phyloP scores from a whole-genome alignment of 1,140 invertebrate genomes.

The Sarcophaga peregrina region DNA sequence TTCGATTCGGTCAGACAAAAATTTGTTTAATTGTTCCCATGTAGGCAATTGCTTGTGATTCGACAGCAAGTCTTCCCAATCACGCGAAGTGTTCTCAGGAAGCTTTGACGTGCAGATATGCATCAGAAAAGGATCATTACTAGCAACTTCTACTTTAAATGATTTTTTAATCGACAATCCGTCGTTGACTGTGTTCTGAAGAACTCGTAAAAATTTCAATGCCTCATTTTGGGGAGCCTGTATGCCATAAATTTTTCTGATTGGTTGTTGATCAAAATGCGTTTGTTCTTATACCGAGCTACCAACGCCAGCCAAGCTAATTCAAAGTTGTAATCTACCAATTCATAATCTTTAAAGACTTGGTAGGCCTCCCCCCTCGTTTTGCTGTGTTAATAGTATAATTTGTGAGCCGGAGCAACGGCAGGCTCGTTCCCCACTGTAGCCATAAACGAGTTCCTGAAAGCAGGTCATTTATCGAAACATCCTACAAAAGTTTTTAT shows the following conservation, averaged over 20 bases:
- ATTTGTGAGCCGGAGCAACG: background rate
- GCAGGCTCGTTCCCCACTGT: no score
- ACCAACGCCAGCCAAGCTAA: background rate
- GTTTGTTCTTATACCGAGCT: background rate
- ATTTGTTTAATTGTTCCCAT: background rate
- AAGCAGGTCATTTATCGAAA: background rate
- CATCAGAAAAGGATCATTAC: background rate
- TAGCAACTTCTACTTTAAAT: background rate
- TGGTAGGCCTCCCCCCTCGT: background rate
- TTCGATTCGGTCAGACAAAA: background rate
- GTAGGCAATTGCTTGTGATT: background rate
- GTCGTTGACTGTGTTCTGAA: background rate
- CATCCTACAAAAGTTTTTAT: background rate
- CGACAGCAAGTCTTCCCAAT: background rate
- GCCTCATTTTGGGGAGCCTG: background rate
- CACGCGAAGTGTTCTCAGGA: background rate
- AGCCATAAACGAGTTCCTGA: no score
- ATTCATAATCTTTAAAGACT: background rate
- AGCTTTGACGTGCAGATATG: constrained; percentile 7
- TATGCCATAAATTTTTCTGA: background rate
- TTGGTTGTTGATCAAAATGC: constrained; percentile 5
- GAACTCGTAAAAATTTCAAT: background rate
- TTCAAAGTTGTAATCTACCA: background rate
- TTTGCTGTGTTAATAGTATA: background rate
- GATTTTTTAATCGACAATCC: background rate